phyloP scores from a whole-genome alignment of 2,888 invertebrate species.

The Ceramica pisi region DNA sequence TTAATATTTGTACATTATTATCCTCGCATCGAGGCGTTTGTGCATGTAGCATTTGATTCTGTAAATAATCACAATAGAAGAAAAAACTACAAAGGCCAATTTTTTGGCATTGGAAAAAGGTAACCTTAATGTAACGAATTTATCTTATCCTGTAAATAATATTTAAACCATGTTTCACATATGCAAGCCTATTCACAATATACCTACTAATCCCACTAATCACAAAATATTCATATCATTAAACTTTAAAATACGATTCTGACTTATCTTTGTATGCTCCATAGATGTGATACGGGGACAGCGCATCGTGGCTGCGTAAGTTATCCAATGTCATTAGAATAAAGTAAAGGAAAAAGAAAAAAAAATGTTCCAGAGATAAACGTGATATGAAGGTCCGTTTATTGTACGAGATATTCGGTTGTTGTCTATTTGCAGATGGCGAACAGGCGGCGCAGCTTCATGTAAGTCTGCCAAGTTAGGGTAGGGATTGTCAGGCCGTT shows the following conservation, averaged over 20 bases:
- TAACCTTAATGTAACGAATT: background rate
- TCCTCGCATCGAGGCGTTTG: background rate
- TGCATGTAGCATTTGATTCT: constrained; percentile 27
- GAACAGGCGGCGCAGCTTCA: constrained; percentile 54
- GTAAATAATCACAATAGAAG: constrained; percentile 14
- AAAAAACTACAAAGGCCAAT: background rate
- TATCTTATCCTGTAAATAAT: constrained; percentile 28
- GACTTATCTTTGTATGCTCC: constrained; percentile 55
- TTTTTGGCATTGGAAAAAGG: background rate
- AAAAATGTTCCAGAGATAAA: constrained; percentile 51
- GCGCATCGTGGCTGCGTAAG: constrained; percentile 62
- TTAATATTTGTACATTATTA: constrained; percentile 11
- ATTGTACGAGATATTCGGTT: constrained; percentile 62
- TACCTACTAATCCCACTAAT: constrained; percentile 22
- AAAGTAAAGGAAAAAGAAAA: constrained; percentile 52
- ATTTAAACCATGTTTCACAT: background rate
- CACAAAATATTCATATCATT: background rate
- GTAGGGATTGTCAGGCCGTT: constrained; percentile 56
- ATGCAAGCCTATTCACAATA: constrained; percentile 13
- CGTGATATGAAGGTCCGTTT: constrained; percentile 54
- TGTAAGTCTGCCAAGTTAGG: constrained; percentile 61
- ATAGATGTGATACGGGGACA: constrained; percentile 61
- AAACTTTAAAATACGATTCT: constrained; percentile 30
- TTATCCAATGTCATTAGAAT: constrained; percentile 63
- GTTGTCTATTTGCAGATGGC: constrained; percentile 65